Percentiles rank a stretch among this genome's conserved stretches.
Evolutionary conservation across 2,113 vertebrate species (phyloP).

Genomic region (Hylia prasina): DNA sequence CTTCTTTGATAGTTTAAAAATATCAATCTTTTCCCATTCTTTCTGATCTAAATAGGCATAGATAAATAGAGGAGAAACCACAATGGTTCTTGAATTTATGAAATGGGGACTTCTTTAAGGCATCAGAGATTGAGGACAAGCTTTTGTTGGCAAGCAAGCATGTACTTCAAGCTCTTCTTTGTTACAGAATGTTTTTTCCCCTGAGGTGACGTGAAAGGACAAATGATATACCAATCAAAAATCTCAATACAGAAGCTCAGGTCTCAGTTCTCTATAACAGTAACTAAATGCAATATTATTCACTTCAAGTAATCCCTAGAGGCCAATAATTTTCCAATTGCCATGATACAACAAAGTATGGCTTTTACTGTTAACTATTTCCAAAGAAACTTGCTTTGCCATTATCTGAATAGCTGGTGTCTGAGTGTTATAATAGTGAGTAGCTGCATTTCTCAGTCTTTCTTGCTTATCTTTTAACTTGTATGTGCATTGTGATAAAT

Average conservation of each 20-base stretch:
- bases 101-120: neutral
- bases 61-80: neutral
- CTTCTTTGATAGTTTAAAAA: neutral
- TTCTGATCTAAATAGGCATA: neutral
- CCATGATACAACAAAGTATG: neutral
- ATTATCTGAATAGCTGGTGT: neutral
- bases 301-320: neutral
- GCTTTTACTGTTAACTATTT: neutral
- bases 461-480: neutral
- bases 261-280: neutral
- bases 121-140: neutral
- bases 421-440: neutral
- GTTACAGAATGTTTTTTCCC: neutral
- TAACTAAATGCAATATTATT: neutral
- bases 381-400: fast-evolving
- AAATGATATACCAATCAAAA: neutral
- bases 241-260: neutral
- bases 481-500: neutral
- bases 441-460: neutral
- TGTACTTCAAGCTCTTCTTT: neutral
- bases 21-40: neutral
- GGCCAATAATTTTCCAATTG: neutral
- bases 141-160: neutral
- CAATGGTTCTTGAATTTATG: neutral
- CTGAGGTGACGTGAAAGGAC: neutral